Percentiles rank a stretch among this genome's conserved stretches.
Conservation (phyloP, 2,797 vertebrate species). For the Catharus ustulatus region DNA sequence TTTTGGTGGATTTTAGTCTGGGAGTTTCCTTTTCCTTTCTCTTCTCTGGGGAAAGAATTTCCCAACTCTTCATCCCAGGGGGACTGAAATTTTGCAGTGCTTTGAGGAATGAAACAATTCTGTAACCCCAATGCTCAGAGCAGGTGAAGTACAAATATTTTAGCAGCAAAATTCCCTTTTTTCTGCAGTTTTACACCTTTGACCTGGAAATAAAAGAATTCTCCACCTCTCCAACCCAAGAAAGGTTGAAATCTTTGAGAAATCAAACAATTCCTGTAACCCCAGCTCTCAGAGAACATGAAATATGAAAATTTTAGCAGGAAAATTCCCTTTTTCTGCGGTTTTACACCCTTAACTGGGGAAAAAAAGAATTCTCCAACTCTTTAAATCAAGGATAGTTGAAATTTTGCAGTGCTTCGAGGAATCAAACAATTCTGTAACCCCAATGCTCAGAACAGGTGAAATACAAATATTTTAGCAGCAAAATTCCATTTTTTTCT, state of each 20-base stretch:
- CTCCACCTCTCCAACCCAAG: too few relatives aligned
- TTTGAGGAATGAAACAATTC: not conserved
- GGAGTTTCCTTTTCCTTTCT: not conserved
- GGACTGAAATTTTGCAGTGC: rapidly evolving
- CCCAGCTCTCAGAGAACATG: not conserved
- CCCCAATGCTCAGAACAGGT: too few relatives aligned
- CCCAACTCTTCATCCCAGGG: not conserved
- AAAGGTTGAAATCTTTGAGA: rapidly evolving
- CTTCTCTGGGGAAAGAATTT: not conserved
- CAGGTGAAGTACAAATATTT: not conserved
- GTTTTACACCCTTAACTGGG: too few relatives aligned
- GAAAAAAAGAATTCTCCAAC: too few relatives aligned
- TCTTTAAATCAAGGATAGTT: too few relatives aligned
- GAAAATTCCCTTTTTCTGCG: not conserved
- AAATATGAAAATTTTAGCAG: not conserved
- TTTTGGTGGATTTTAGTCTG: not conserved
- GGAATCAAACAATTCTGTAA: too few relatives aligned
- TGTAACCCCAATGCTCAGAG: too few relatives aligned
- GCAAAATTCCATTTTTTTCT: too few relatives aligned
- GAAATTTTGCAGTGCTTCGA: too few relatives aligned
- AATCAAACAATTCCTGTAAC: not conserved
- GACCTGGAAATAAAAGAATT: too few relatives aligned
- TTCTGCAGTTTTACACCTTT: not conserved
- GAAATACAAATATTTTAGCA: too few relatives aligned
- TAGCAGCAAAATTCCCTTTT: not conserved